Evolutionary conservation across 2,113 vertebrate species (phyloP).

Genomic region (Grammomys dolichurus): DNA sequence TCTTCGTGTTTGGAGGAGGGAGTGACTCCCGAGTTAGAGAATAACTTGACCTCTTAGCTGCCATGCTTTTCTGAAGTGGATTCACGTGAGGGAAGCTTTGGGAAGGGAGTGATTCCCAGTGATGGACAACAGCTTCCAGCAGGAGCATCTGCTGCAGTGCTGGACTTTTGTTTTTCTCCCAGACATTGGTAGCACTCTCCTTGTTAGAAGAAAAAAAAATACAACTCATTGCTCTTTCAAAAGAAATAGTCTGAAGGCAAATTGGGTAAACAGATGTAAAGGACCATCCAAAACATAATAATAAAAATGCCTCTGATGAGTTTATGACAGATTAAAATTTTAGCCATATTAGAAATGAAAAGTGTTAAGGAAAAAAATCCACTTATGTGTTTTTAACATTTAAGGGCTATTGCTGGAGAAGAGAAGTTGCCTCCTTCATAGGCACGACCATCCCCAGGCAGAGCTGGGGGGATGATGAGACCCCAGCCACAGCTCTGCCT

Average conservation of each 20-base stretch:
- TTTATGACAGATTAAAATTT: constrained; percentile 53
- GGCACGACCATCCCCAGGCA: neutral
- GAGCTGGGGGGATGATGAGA: neutral
- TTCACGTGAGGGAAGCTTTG: neutral
- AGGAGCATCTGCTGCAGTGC: neutral
- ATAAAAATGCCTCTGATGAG: neutral
- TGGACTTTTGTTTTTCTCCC: neutral
- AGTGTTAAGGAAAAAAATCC: neutral
- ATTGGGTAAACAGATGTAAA: constrained; percentile 31
- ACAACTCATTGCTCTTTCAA: neutral
- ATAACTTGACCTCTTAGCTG: neutral
- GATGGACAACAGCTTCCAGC: neutral
- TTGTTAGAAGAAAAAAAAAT: neutral
- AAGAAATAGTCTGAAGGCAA: constrained; percentile 20
- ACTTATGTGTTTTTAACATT: neutral
- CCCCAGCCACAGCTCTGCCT: neutral
- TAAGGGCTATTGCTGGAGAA: neutral
- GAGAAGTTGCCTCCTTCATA: neutral
- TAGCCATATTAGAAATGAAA: constrained; percentile 20
- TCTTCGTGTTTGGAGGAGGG: neutral
- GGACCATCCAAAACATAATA: neutral
- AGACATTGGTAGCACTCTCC: neutral
- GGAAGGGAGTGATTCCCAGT: no score
- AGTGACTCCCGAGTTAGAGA: neutral
- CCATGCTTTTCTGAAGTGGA: neutral